Percentiles rank a stretch among this genome's conserved stretches.
Conservation (phyloP, 2,888 invertebrate species). For the Cheilosia soror region DNA sequence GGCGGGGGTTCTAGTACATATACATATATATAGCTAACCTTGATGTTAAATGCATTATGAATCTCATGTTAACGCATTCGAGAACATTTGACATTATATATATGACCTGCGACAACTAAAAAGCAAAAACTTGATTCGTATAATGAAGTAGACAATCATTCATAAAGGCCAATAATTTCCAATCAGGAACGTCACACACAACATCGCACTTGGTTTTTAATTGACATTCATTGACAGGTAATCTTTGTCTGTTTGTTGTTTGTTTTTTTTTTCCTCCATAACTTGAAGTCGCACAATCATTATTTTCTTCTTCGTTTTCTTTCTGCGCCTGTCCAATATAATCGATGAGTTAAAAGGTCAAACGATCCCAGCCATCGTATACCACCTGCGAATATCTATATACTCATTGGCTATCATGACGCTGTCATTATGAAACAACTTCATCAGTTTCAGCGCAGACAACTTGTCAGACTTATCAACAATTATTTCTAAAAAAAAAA, state of each 20-base stretch:
- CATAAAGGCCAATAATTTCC: conserved; percentile 1
- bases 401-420: conserved; percentile 39
- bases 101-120: not conserved
- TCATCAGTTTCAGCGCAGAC: conserved; percentile 45
- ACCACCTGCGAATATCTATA: conserved; percentile 27
- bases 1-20: too few species aligned
- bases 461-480: conserved; percentile 64
- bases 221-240: conserved; percentile 53
- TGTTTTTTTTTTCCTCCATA: not conserved
- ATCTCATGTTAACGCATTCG: not conserved
- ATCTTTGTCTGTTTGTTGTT: conserved; percentile 4
- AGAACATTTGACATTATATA: not conserved
- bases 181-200: not conserved
- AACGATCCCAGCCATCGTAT: not conserved
- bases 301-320: not conserved
- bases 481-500: conserved; percentile 20
- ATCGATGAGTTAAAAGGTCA: conserved; percentile 50
- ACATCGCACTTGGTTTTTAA: conserved; percentile 5
- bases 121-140: not conserved
- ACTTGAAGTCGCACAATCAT: not conserved
- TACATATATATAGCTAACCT: too few species aligned
- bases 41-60: not conserved
- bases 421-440: conserved; percentile 50
- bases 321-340: conserved; percentile 8
- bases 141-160: not conserved